These are phyloP conservation scores for Yponomeuta evonymella DNA, from an alignment of 2,888 invertebrate species.

Conservation along the genomic window DNA sequence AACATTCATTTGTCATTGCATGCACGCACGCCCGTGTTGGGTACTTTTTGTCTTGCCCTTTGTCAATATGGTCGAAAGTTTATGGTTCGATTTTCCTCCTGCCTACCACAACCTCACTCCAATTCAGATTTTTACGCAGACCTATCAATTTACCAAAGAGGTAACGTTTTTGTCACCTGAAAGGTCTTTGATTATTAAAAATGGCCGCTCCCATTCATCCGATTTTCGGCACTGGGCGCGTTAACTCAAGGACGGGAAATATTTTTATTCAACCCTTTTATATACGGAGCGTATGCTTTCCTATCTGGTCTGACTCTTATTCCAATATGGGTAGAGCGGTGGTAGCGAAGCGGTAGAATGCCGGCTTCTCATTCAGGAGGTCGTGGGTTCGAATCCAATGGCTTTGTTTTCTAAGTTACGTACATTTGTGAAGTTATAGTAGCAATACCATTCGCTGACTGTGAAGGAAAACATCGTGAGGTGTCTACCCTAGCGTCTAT, in stretches of 20 bases:
- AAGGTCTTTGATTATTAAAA: slow-evolving; percentile 7
- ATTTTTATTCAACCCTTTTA: slow-evolving; percentile 37
- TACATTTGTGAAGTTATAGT: too few relatives aligned
- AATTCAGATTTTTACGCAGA: background rate
- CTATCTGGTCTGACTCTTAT: background rate
- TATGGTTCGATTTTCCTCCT: background rate
- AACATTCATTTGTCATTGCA: too few relatives aligned
- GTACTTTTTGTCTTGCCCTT: too few relatives aligned
- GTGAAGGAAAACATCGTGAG: too few relatives aligned
- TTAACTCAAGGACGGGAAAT: slow-evolving; percentile 7
- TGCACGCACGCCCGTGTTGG: too few relatives aligned
- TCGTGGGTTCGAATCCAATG: too few relatives aligned
- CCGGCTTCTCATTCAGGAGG: too few relatives aligned
- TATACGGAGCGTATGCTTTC: background rate
- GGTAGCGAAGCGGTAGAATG: too few relatives aligned
- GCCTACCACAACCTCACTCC: background rate
- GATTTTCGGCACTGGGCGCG: background rate
- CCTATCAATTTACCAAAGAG: slow-evolving; percentile 3
- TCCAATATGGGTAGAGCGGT: background rate
- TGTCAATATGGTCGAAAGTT: background rate
- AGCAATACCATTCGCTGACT: too few relatives aligned
- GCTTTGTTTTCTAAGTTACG: too few relatives aligned
- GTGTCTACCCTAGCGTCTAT: too few relatives aligned
- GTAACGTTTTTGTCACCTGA: slow-evolving; percentile 4
- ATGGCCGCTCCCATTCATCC: slow-evolving; percentile 10